Percentiles rank a stretch among this genome's conserved stretches.
These are phyloP conservation scores for Axea sp. DNA, from an alignment of 2,888 invertebrate species.

Conservation along the genomic window DNA sequence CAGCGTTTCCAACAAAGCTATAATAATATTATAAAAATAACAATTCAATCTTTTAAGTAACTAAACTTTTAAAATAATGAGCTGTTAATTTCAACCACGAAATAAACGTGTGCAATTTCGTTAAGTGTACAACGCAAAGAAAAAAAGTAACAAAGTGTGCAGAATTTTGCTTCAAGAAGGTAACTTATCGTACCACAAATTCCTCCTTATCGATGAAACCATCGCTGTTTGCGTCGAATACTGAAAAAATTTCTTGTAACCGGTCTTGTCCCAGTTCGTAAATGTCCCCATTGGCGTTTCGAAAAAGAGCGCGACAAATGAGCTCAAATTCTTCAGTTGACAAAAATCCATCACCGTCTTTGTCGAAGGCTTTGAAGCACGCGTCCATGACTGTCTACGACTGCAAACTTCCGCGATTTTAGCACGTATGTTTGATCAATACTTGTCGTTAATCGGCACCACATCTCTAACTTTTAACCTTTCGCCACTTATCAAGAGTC, in stretches of 20 bases:
- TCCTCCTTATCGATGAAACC: conserved; percentile 90
- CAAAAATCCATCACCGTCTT: conserved; percentile 91
- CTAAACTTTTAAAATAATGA: too few relatives aligned
- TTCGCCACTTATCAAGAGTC: conserved; percentile 52
- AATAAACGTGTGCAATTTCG: too few relatives aligned
- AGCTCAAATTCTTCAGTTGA: conserved; percentile 88
- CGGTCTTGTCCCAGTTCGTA: conserved; percentile 87
- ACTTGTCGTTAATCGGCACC: conserved; percentile 57
- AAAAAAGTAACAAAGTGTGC: too few relatives aligned
- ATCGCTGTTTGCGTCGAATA: conserved; percentile 89
- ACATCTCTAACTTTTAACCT: conserved; percentile 62
- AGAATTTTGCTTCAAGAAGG: too few relatives aligned
- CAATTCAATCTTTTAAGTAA: too few relatives aligned
- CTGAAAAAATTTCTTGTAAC: conserved; percentile 87
- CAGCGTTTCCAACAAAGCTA: conserved; percentile 92
- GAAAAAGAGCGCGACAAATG: conserved; percentile 91
- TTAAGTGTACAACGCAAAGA: too few relatives aligned
- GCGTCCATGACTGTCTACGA: conserved; percentile 85
- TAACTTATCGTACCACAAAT: conserved; percentile 85
- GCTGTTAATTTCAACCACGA: too few relatives aligned
- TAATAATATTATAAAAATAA: too few relatives aligned
- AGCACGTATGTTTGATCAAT: conserved; percentile 76
- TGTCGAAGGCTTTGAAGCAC: conserved; percentile 94
- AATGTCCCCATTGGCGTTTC: conserved; percentile 91
- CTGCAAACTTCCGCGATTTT: conserved; percentile 70